Evolutionary conservation across 2,113 vertebrate species (phyloP), one percentile per base, ranked within the genome.

Genomic region (Ia io): DNA sequence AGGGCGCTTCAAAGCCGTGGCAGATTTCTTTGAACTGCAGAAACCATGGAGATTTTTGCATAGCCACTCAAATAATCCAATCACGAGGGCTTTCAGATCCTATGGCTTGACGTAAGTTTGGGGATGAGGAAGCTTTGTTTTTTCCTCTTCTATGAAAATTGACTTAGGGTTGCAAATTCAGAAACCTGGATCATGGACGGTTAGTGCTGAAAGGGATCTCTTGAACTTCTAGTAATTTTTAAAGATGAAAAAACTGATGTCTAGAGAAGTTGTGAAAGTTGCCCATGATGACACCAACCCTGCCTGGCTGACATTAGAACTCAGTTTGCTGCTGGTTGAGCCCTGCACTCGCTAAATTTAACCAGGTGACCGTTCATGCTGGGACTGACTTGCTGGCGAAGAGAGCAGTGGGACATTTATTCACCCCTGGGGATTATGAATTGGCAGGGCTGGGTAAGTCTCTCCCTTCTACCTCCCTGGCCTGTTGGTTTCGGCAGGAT

Each of bases 61-160:
- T 53, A 92, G 49, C 78, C 84, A 89, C 7, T 78, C 56, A 51
- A 89, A 80, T 56, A 63, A 32, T 87, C 44, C 83, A 77, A 30
- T 82, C 44, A 90, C 1, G 9, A 84, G 86, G 35, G 25, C 59
- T 84, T 93, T 93, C 9, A 87, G 35, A 56, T 63, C 32, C 71
- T 53, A 69, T 22, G 76, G 14, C 30, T 78, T 56, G n/a, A 88
- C 22, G 22, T 32, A 40, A 82, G 67, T 56, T 61, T 67, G 82
- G 80, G 28, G 82, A 85, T 49, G 61, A 44, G 71, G 71, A 86
- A 18, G 73, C 10, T 78, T 94, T 3, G 4, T 88, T 14, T 37
- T 78, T 76, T 42, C 20, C 12, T 56, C 32, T 90, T 83, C 74
- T 42, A 51, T 87, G 83, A 80, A 44, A 79, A 53, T 13, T 79